Percentiles rank a stretch among this genome's conserved stretches.
Conservation (phyloP, 2,888 invertebrate species). For the Drosophila subquinaria region DNA sequence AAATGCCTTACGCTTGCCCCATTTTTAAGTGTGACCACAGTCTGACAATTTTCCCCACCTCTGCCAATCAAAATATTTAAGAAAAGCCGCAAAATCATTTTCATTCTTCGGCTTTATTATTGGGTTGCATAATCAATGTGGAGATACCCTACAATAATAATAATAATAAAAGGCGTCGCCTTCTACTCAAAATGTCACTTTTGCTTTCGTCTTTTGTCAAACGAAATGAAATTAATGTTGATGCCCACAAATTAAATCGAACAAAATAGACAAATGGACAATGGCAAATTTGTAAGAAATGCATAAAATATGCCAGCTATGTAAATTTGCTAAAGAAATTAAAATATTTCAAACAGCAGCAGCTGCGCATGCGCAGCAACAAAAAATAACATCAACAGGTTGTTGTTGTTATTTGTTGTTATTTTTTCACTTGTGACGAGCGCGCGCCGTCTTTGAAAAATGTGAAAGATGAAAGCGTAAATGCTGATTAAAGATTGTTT, state of each 20-base stretch:
- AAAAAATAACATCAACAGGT: constrained; percentile 51
- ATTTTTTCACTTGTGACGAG: constrained; percentile 50
- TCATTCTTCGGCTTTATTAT: constrained; percentile 40
- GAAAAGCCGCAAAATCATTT: constrained; percentile 17
- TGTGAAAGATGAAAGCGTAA: constrained; percentile 81
- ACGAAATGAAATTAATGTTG: constrained; percentile 48
- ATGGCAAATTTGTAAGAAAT: constrained; percentile 48
- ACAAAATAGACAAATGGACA: constrained; percentile 72
- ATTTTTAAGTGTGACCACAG: constrained; percentile 16
- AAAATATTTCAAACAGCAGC: constrained; percentile 64
- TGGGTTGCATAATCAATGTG: constrained; percentile 42
- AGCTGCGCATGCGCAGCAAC: constrained; percentile 46
- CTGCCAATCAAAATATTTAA: constrained; percentile 5
- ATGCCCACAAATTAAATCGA: constrained; percentile 56
- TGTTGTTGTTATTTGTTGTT: constrained; percentile 21
- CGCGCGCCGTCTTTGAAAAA: constrained; percentile 71
- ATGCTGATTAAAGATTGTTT: constrained; percentile 82
- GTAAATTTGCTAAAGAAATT: constrained; percentile 71
- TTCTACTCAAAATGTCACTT: constrained; percentile 64
- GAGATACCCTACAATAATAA: background rate
- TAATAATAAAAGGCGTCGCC: constrained; percentile 41
- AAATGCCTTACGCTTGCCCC: constrained; percentile 15
- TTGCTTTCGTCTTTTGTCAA: constrained; percentile 76
- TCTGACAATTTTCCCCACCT: constrained; percentile 16
- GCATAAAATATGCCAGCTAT: constrained; percentile 64